Conservation (phyloP, 1,140 invertebrate genomes). For the Tribolium castaneum region DNA sequence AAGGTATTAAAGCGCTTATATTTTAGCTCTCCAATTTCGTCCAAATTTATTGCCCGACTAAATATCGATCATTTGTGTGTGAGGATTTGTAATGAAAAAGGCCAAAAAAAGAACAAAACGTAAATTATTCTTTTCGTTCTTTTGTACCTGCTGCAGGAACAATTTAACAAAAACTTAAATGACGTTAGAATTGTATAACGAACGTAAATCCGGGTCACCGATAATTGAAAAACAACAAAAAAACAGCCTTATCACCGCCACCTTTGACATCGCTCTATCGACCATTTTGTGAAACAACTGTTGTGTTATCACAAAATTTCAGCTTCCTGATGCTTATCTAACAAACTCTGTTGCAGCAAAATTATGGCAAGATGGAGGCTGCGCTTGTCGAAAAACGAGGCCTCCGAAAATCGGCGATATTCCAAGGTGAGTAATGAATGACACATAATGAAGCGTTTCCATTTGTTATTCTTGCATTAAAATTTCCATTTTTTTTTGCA, state of each 20-base stretch:
- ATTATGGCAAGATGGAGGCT: conserved; percentile 61
- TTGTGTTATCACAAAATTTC: neutral
- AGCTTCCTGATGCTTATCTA: neutral
- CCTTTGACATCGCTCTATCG: neutral
- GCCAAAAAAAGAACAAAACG: neutral
- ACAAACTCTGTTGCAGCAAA: conserved; percentile 58
- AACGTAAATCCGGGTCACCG: neutral
- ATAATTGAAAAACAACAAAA: neutral
- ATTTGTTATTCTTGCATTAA: too few species aligned
- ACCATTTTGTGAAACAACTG: neutral
- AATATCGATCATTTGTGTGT: neutral
- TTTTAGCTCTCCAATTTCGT: neutral
- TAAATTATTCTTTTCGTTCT: neutral
- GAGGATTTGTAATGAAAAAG: neutral
- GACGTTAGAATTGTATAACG: neutral
- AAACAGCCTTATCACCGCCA: neutral
- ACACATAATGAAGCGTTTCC: too few species aligned
- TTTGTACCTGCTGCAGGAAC: neutral
- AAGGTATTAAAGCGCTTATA: neutral
- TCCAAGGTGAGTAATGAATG: conserved; percentile 56
- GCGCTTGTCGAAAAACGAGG: conserved; percentile 60
- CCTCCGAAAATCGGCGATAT: conserved; percentile 63
- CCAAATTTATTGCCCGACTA: neutral
- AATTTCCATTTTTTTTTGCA: neutral
- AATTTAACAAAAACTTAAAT: neutral